Base-by-base conservation (phyloP, 2,888 invertebrate genomes). In the Mechanitis mazaeus region DNA sequence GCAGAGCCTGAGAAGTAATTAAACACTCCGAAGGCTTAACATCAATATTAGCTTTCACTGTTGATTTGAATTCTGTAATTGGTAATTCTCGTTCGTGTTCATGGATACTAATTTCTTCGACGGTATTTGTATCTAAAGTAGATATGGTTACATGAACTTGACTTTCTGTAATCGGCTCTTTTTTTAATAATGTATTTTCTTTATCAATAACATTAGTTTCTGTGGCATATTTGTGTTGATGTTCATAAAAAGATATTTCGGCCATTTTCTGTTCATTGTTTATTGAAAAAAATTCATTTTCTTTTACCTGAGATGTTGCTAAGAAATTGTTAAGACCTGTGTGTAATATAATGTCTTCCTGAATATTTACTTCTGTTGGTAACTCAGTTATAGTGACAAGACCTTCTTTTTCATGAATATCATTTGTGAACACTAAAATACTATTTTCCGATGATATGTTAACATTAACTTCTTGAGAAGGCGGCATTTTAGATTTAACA, bases 371-470 rank as follows among this genome's bases (percentile, higher is more conserved):
- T 67, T 79, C 72, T 1, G 70, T 63, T 1, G 91, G 91, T 50
- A 72, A 65, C 55, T 81, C 78, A 58, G 76, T 71, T 45, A 79
- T 72, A 33, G 80, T 72, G 38, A 95, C 88, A 45, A 88, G 79
- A 1, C 87, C 90, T 85, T 95, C 95, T 75, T 92, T 93, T 82
- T 95, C 95, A 71, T 93, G 92, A 2, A 91, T 74, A 50, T 91
- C 83, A 64, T 90, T 89, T 2, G 93, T 68, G 60, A 76, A 78
- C n/a, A 94, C 84, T 9, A 92, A 77, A 53, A 94, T 76, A 63
- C 93, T 90, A 78, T 94, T 93, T 71, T 91, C 93, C 3, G 91
- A 89, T 4, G 92, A 91, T 60, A 95, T 78, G 68, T 91, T 91
- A 45, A 94, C 60, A 66, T 87, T 87, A 9, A 94, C 94, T 75